phyloP scores from a whole-genome alignment of 2,888 invertebrate species.

The Chesias legatella region DNA sequence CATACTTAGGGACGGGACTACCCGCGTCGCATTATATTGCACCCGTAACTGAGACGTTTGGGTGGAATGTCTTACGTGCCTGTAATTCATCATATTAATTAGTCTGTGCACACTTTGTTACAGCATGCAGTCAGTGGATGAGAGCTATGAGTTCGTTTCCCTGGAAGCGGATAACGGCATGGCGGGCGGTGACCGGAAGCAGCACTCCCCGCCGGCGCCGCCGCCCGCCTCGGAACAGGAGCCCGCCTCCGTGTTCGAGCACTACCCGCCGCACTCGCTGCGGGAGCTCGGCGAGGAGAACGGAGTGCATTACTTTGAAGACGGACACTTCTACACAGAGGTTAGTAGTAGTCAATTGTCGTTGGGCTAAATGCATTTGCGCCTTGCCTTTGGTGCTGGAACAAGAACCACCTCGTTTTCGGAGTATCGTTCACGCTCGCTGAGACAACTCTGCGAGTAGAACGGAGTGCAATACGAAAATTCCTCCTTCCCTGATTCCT shows the following conservation, averaged over 20 bases:
- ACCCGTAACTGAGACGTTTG: too few relatives aligned
- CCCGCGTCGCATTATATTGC: too few relatives aligned
- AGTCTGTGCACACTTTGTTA: not conserved
- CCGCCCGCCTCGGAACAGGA: constrained; percentile 23
- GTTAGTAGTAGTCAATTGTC: constrained; percentile 41
- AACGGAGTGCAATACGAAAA: too few relatives aligned
- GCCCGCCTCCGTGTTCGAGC: constrained; percentile 48
- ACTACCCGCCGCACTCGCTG: constrained; percentile 84
- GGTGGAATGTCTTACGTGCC: too few relatives aligned
- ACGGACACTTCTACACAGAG: constrained; percentile 97
- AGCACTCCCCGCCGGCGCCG: constrained; percentile 29
- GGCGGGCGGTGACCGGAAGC: constrained; percentile 54
- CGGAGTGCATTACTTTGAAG: constrained; percentile 94
- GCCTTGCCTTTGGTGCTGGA: too few relatives aligned
- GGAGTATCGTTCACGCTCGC: too few relatives aligned
- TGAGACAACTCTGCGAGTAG: too few relatives aligned
- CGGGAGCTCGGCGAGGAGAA: constrained; percentile 88
- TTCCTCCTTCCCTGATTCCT: too few relatives aligned
- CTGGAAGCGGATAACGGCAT: constrained; percentile 58
- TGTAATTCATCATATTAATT: too few relatives aligned
- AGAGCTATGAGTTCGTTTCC: constrained; percentile 75
- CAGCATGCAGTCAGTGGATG: constrained; percentile 78
- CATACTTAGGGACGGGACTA: too few relatives aligned
- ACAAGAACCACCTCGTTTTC: too few relatives aligned
- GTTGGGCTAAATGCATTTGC: too few relatives aligned